Evolutionary conservation across 2,113 vertebrate genomes (phyloP), one percentile per base, ranked within the genome.

Genomic region (Engraulis encrasicolus): DNA sequence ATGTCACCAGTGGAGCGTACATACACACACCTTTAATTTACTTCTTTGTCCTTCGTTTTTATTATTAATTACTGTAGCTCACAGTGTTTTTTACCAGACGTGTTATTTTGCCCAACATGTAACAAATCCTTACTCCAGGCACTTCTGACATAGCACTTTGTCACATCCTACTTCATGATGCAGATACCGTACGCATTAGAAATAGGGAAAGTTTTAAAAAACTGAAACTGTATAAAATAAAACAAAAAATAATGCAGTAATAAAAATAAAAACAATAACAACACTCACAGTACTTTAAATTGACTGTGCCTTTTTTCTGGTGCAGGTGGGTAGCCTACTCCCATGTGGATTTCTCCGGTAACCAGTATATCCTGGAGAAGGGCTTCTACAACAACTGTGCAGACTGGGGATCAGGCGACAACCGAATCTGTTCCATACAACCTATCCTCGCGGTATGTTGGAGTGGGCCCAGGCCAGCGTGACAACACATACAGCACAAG

Each of bases 311-410:
- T 18, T 37, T 37, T 34, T 83, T 18, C 0, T 78, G n/a, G 6
- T 19, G 15, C 86, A 99, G 98, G 9, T 99, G 98, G 98, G 94
- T 99, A 17, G 97, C 94, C 77, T 99, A 99, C 17, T 96, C 97
- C 50, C 96, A 96, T 23, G 95, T 96, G 91, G 97, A 98, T 92
- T 99, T 95, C 93, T 98, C 97, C 0, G 98, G 98, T 0, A 91
- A 96, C 88, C 98, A 99, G 91, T 99, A 95, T 84, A 79, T 99
- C 78, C 91, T 99, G 86, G 98, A 99, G 95, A 99, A 99, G 91
- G 98, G 98, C 0, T 96, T 97, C 87, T 99, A 99, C 86, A 96
- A 93, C 50, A 97, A 54, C 90, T 97, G 94, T 12, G 95, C 96
- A 0, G 98, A 99, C 90, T 99, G 98, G 98, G 98, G 98, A 0